A percentile compares a stretch with the other conserved stretches of the same genome.
These are phyloP conservation scores for Acridotheres tristis DNA, from an alignment of 2,797 vertebrate species.

Conservation along the genomic window DNA sequence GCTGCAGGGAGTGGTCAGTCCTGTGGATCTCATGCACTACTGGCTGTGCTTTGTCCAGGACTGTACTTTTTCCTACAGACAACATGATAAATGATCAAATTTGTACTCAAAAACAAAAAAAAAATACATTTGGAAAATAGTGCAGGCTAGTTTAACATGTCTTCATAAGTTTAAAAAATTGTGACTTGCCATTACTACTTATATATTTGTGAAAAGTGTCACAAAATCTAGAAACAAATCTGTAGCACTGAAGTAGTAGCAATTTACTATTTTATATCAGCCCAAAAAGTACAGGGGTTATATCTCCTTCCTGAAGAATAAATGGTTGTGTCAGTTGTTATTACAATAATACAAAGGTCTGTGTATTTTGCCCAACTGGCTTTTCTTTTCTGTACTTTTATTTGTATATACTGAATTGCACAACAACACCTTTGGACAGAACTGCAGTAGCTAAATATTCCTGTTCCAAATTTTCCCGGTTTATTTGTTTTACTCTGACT, in stretches of 20 bases:
- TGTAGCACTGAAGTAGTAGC: background rate
- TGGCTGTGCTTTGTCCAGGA: background rate
- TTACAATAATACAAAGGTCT: background rate
- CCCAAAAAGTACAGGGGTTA: background rate
- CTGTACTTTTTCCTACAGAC: background rate
- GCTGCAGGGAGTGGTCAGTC: background rate
- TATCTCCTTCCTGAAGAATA: background rate
- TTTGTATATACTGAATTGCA: background rate
- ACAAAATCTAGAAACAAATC: background rate
- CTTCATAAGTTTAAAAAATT: background rate
- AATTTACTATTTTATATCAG: background rate
- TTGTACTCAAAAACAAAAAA: background rate
- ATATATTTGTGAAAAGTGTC: background rate
- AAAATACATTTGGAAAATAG: background rate
- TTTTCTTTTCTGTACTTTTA: background rate
- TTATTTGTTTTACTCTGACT: background rate
- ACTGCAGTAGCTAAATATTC: background rate
- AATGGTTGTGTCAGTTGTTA: background rate
- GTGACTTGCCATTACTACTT: rapidly evolving
- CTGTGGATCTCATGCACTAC: background rate
- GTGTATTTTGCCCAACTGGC: rapidly evolving
- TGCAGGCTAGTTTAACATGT: background rate
- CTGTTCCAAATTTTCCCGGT: background rate
- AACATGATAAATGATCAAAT: rapidly evolving
- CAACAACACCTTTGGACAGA: background rate